Conservation (phyloP, 1,140 invertebrate species). For the roundworm (Caenorhabditis elegans) region WBcel235 BX284606.5:16147001-16147500, state of each 20-base stretch:
- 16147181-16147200: too few relatives aligned
- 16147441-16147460: constrained; percentile 20
- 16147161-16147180: too few relatives aligned
- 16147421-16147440: not conserved
- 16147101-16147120: too few relatives aligned
- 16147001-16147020: constrained; percentile 13
- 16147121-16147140: too few relatives aligned
- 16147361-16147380: constrained; percentile 27
- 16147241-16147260: not conserved
- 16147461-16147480: not conserved
- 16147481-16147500: not conserved
- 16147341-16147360: constrained; percentile 28
- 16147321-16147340: constrained; percentile 11
- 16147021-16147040: constrained; percentile 8
- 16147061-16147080: too few relatives aligned
- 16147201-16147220: not conserved
- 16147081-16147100: too few relatives aligned
- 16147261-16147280: constrained; percentile 20
- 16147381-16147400: constrained; percentile 17
- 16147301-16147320: not conserved
- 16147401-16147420: constrained; percentile 27
- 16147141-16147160: too few relatives aligned
- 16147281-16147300: constrained; percentile 1
- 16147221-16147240: not conserved
- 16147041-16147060: too few relatives aligned